Conservation (phyloP, 1,140 invertebrate species). For the Camponotus vicinus region DNA sequence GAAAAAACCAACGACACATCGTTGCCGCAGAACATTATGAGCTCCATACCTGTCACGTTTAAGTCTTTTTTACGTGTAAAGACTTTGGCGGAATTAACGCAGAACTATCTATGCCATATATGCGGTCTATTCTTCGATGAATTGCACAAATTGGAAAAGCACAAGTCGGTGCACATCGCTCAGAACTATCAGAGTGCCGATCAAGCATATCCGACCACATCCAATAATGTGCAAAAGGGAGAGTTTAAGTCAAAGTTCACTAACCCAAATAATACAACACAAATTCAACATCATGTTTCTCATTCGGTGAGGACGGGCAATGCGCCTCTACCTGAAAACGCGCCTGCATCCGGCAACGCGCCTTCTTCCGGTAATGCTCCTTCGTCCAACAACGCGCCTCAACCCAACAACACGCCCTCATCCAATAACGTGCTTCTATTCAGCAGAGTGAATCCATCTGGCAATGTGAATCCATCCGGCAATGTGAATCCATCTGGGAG, state of each 20-base stretch:
- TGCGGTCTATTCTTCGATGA: slow-evolving; percentile 46
- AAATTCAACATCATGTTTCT: neutral
- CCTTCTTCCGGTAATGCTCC: neutral
- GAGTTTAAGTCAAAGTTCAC: neutral
- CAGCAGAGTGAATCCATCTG: no score
- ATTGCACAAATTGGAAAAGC: neutral
- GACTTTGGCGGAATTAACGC: slow-evolving; percentile 65
- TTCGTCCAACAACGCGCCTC: no score
- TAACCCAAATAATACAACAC: neutral
- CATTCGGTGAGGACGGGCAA: neutral
- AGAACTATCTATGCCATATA: neutral
- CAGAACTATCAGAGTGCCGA: neutral
- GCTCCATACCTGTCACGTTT: neutral
- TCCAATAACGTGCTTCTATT: neutral
- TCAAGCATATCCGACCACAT: neutral
- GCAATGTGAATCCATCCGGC: no score
- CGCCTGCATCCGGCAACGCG: neutral
- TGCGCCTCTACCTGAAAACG: neutral
- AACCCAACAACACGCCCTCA: neutral
- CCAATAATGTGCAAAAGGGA: neutral
- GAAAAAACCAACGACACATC: neutral
- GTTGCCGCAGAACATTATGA: slow-evolving; percentile 17
- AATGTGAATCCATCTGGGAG: neutral
- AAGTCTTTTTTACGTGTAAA: slow-evolving; percentile 70
- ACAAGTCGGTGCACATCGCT: neutral